These are phyloP conservation scores for Phaedon cochleariae DNA, from an alignment of 2,888 invertebrate species.

Conservation along the genomic window DNA sequence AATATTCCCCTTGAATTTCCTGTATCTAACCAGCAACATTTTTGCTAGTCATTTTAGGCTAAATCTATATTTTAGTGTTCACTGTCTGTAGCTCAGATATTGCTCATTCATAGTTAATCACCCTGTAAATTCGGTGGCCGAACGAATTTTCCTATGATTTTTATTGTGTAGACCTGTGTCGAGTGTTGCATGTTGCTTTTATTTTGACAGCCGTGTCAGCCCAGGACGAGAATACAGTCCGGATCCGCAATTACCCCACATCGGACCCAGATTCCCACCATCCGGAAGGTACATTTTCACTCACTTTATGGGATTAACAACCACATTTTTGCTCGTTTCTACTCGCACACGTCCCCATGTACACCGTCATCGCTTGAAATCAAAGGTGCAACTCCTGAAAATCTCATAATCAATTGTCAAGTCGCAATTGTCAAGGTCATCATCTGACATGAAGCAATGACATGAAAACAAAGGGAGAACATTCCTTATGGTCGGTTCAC, in stretches of 20 bases:
- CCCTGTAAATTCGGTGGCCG: not conserved
- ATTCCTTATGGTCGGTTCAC: too few relatives aligned
- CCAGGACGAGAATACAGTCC: conserved; percentile 80
- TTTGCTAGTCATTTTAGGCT: too few relatives aligned
- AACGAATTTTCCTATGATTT: conserved; percentile 22
- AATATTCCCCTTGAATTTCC: too few relatives aligned
- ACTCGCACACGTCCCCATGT: not conserved
- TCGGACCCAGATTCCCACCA: conserved; percentile 89
- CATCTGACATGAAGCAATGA: too few relatives aligned
- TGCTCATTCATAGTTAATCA: too few relatives aligned
- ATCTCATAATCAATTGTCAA: too few relatives aligned
- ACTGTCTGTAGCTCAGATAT: too few relatives aligned
- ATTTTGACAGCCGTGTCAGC: conserved; percentile 81
- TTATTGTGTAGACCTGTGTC: conserved; percentile 25
- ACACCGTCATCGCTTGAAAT: not conserved
- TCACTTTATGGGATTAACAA: conserved; percentile 32
- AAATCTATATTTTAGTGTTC: too few relatives aligned
- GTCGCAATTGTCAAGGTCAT: too few relatives aligned
- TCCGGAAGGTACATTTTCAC: conserved; percentile 75
- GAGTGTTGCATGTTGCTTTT: conserved; percentile 56
- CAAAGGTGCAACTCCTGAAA: too few relatives aligned
- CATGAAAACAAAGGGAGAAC: too few relatives aligned
- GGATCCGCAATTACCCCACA: conserved; percentile 85
- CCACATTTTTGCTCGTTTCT: conserved; percentile 9
- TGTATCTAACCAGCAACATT: too few relatives aligned